phyloP scores from a whole-genome alignment of 1,140 invertebrate species.

The Chironomus tepperi region DNA sequence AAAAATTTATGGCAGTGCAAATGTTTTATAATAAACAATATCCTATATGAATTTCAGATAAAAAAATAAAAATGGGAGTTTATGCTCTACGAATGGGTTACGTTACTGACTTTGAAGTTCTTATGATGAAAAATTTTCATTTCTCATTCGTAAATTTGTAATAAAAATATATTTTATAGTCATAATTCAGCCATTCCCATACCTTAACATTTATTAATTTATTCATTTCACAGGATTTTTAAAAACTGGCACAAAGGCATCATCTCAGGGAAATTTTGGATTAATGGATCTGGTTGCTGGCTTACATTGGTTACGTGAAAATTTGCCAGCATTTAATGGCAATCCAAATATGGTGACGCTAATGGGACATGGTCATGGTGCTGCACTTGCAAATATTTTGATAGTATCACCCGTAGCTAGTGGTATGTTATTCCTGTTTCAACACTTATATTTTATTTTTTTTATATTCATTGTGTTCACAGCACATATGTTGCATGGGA shows the following conservation, averaged over 20 bases:
- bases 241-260: constrained; percentile 74
- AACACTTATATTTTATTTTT: too few relatives aligned
- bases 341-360: constrained; percentile 81
- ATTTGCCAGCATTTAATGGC: constrained; percentile 80
- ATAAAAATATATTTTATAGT: too few relatives aligned
- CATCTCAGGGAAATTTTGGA: constrained; percentile 88
- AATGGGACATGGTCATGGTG: constrained; percentile 83
- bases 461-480: not conserved
- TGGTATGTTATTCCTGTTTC: constrained; percentile 48
- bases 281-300: constrained; percentile 91
- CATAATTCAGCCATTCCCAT: not conserved
- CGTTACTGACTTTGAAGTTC: too few relatives aligned
- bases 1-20: too few relatives aligned
- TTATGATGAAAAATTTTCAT: too few relatives aligned
- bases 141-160: too few relatives aligned
- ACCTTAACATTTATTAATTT: not conserved
- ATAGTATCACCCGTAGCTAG: constrained; percentile 87
- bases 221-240: constrained; percentile 63
- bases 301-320: constrained; percentile 85
- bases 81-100: too few relatives aligned
- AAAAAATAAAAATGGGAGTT: too few relatives aligned
- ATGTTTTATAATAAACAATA: too few relatives aligned
- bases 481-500: not conserved
- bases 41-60: too few relatives aligned
- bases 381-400: constrained; percentile 86